phyloP scores from a whole-genome alignment of 2,113 vertebrate genomes.

The Carassius auratus region DNA sequence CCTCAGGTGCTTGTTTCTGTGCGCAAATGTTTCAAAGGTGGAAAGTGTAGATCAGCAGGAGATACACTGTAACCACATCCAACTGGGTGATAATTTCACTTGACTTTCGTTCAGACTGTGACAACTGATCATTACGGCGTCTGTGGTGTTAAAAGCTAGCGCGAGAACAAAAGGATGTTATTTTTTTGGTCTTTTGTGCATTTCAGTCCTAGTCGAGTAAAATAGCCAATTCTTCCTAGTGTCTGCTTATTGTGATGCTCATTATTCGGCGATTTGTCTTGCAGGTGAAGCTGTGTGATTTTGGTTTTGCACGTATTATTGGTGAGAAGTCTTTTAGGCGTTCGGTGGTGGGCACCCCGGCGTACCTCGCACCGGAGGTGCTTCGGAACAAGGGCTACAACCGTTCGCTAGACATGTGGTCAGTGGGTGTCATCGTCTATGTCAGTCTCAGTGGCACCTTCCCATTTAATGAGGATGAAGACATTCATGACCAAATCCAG shows the following conservation, averaged over 20 bases:
- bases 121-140: conserved; percentile 61
- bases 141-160: conserved; percentile 51
- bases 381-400: conserved; percentile 97
- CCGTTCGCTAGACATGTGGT: conserved; percentile 98
- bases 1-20: conserved; percentile 43
- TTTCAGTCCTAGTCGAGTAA: conserved; percentile 49
- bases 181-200: conserved; percentile 50
- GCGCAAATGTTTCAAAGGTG: conserved; percentile 48
- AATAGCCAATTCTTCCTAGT: conserved; percentile 33
- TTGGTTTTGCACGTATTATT: conserved; percentile 96
- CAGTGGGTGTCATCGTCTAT: conserved; percentile 96
- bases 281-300: conserved; percentile 97
- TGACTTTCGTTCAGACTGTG: conserved; percentile 55
- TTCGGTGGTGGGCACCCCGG: conserved; percentile 95
- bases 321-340: conserved; percentile 96
- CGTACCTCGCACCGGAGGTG: conserved; percentile 95
- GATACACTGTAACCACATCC: conserved; percentile 55
- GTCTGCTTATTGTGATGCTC: conserved; percentile 24
- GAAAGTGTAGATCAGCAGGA: conserved; percentile 52
- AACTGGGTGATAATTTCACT: conserved; percentile 61
- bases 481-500: conserved; percentile 98
- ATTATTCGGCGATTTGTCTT: conserved; percentile 37
- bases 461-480: conserved; percentile 97
- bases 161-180: conserved; percentile 57
- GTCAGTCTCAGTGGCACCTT: conserved; percentile 97